phyloP scores from a whole-genome alignment of 2,797 vertebrate species.

The Acanthurus tractus region DNA sequence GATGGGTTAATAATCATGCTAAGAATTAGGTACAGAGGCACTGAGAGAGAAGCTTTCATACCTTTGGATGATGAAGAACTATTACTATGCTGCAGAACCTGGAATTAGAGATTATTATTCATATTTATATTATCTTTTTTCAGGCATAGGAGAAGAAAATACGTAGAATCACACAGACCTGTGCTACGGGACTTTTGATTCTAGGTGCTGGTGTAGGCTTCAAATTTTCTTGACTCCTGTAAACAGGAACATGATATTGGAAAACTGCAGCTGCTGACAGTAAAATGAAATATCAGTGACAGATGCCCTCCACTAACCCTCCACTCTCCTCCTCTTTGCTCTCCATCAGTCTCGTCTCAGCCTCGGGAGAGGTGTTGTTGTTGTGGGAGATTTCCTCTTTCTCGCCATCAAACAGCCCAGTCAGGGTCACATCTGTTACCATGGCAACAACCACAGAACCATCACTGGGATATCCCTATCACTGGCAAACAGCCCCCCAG shows the following conservation, averaged over 20 bases:
- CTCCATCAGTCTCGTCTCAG: conserved; percentile 50
- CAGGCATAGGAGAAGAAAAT: not conserved
- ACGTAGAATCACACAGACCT: conserved; percentile 58
- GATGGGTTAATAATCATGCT: conserved; percentile 17
- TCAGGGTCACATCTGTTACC: conserved; percentile 74
- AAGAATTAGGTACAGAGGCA: not conserved
- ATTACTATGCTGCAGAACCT: conserved; percentile 38
- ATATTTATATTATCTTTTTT: conserved; percentile 6
- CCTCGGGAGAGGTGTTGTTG: conserved; percentile 35
- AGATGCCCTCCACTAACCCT: conserved; percentile 55
- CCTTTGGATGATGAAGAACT: conserved; percentile 62
- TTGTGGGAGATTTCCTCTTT: conserved; percentile 31
- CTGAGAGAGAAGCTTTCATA: conserved; percentile 38
- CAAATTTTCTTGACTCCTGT: conserved; percentile 51
- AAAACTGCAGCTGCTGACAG: not conserved
- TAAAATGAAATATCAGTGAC: conserved; percentile 1
- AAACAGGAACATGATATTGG: conserved; percentile 31
- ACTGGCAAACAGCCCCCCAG: conserved; percentile 2
- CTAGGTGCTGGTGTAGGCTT: conserved; percentile 50
- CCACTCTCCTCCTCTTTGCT: conserved; percentile 39
- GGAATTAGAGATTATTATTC: conserved; percentile 30
- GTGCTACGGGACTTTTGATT: conserved; percentile 24
- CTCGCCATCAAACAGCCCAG: conserved; percentile 71
- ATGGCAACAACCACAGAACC: conserved; percentile 59
- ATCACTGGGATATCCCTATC: conserved; percentile 51